Percentiles rank a stretch among this genome's conserved stretches.
phyloP scores from a whole-genome alignment of 2,888 invertebrate species.

The Sphinx pinastri region DNA sequence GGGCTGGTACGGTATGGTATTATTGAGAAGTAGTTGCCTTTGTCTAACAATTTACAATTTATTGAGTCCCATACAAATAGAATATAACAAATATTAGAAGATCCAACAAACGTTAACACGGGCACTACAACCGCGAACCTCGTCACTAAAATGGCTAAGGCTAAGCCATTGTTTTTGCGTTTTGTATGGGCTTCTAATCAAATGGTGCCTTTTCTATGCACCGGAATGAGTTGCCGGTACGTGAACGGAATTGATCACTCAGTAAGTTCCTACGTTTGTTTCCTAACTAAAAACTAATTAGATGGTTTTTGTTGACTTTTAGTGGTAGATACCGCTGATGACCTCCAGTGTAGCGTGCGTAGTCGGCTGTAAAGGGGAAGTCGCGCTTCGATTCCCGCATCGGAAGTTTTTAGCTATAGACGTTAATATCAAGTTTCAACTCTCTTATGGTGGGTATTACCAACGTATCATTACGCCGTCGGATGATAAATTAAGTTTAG shows the following conservation, averaged over 20 bases:
- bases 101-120: background rate
- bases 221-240: background rate
- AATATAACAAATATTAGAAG: background rate
- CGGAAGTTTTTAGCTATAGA: background rate
- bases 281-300: constrained; percentile 27
- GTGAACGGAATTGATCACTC: constrained; percentile 6
- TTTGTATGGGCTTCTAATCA: constrained; percentile 11
- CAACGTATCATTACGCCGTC: no score
- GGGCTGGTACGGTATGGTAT: no score
- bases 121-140: no score
- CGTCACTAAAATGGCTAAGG: background rate
- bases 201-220: background rate
- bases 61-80: background rate
- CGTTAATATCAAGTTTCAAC: no score
- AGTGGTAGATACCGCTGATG: background rate
- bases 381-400: background rate
- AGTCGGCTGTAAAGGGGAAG: background rate
- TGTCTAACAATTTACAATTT: no score
- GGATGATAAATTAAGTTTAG: no score
- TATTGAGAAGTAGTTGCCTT: no score
- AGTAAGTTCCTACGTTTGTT: background rate
- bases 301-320: constrained; percentile 24
- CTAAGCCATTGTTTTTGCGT: constrained; percentile 1
- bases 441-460: no score
- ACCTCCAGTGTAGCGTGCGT: background rate